These are phyloP conservation scores for Aphis gossypii DNA, from an alignment of 1,140 invertebrate genomes.

Conservation along the genomic window DNA sequence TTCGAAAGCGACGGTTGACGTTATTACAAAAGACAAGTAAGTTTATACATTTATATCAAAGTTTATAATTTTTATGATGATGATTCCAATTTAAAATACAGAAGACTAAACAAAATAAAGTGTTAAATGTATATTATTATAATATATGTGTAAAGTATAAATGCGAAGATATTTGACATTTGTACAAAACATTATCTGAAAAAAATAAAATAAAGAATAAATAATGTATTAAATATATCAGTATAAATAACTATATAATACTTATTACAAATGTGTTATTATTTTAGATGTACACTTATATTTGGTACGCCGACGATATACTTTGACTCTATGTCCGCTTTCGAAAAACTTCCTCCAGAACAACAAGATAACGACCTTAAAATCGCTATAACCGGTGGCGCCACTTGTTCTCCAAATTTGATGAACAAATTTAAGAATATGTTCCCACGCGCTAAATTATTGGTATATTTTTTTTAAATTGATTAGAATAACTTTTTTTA, in stretches of 20 bases:
- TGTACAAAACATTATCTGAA: too few relatives aligned
- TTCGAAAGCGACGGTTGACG: conserved; percentile 72
- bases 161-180: too few relatives aligned
- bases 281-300: conserved; percentile 74
- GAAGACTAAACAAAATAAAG: neutral
- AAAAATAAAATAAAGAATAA: neutral
- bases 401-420: conserved; percentile 77
- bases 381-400: conserved; percentile 77
- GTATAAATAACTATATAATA: neutral
- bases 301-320: conserved; percentile 98
- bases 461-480: neutral
- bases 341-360: conserved; percentile 38
- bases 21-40: conserved; percentile 76
- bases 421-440: conserved; percentile 70
- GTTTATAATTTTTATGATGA: too few relatives aligned
- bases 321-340: conserved; percentile 73
- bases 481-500: neutral
- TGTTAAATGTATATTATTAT: neutral
- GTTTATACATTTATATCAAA: neutral
- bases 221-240: neutral
- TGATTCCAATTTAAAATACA: neutral
- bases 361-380: conserved; percentile 60
- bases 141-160: too few relatives aligned
- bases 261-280: neutral
- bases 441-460: conserved; percentile 54